Base-by-base conservation (phyloP, 2,113 vertebrate species). In the Xenopus laevis region DNA sequence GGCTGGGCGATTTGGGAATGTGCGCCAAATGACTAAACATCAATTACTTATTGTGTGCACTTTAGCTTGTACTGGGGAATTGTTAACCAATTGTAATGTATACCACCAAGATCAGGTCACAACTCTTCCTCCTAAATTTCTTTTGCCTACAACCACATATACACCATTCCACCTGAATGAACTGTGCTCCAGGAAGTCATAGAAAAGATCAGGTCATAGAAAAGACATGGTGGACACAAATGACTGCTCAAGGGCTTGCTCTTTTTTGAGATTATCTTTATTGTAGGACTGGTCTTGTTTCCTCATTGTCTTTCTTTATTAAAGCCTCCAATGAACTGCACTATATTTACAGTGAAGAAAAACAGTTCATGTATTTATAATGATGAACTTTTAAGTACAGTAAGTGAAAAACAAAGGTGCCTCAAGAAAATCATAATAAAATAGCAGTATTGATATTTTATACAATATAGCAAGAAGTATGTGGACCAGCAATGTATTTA, bases 21-120 rank as follows among this genome's bases (percentile, higher is more conserved):
- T 7, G 7, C 71, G 53, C 13, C 23, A 68, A 61, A 12, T 13
- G 52, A 57, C 33, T 17, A 30, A 40, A 15, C 45, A 27, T 50
- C 62, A 50, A 27, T 30, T 52, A 30, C 63, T 73, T 40, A 50
- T 55, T 30, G 11, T 73, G 20, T 12, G 45, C 12, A 44, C 5
- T 27, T 59, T 15, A 23, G 20, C 70, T 33, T 50, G 0, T 4
- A 17, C 11, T 27, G 13, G 27, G 23, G 18, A 44, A 59, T 15
- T 62, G 1, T n/a, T 46, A 61, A n/a, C 27, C 61, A 79, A 58
- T 9, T 58, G 76, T n/a, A 16, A 67, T 13, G 46, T 60, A 9
- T 53, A 65, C 78, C 80, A 72, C 74, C 71, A 71, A 77, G 78
- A 57, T 66, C 50, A 74, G 47, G 81, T 80, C 79, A 79, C 79